Evolutionary conservation across 2,113 vertebrate genomes (phyloP).

Genomic region (Suncus etruscus): DNA sequence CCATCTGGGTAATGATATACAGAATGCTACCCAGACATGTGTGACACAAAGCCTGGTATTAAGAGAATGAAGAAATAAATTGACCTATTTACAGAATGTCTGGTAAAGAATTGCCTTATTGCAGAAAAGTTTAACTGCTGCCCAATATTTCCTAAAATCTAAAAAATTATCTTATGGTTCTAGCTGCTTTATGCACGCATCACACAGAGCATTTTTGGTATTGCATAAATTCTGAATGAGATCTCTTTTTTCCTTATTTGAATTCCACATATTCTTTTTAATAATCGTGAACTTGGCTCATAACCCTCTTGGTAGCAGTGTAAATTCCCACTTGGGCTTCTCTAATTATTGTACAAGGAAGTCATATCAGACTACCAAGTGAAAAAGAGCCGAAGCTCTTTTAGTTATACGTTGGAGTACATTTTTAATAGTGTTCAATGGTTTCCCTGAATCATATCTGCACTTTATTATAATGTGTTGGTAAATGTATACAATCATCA

Average conservation of each 20-base stretch:
- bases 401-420: constrained; percentile 64
- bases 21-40: not conserved
- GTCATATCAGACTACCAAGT: constrained; percentile 76
- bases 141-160: not conserved
- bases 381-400: constrained; percentile 64
- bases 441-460: constrained; percentile 61
- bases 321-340: constrained; percentile 58
- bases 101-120: not conserved
- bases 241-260: constrained; percentile 51
- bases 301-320: constrained; percentile 55
- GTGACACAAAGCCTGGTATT: not conserved
- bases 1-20: not conserved
- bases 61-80: not conserved
- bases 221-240: constrained; percentile 44
- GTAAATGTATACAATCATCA: constrained; percentile 45
- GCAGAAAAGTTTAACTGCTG: not conserved
- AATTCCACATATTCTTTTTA: constrained; percentile 77
- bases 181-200: not conserved
- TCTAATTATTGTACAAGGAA: constrained; percentile 58
- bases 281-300: constrained; percentile 72
- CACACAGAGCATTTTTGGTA: not conserved
- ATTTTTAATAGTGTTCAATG: constrained; percentile 73
- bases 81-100: not conserved
- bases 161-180: not conserved
- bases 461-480: constrained; percentile 48